Conservation (phyloP, 35 echinoderm and acorn worm genomes). For the Apostichopus parvimensis region DNA sequence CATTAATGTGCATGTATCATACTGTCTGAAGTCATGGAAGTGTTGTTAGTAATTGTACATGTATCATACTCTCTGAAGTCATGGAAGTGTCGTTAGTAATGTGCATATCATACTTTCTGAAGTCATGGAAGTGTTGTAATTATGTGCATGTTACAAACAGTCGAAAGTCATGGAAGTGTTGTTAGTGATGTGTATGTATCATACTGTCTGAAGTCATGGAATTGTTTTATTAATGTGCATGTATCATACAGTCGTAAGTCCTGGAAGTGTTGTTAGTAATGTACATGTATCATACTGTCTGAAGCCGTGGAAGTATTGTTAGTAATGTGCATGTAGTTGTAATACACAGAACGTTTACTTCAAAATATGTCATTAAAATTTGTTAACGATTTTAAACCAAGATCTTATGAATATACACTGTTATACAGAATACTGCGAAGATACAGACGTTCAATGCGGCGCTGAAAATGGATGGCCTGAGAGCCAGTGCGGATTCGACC, state of each 20-base stretch:
- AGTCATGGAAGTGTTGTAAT: too few relatives aligned
- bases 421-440: not conserved
- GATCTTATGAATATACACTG: not conserved
- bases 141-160: too few relatives aligned
- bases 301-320: not conserved
- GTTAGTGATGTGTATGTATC: too few relatives aligned
- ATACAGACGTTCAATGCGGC: not conserved
- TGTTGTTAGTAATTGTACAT: too few relatives aligned
- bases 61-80: too few relatives aligned
- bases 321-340: not conserved
- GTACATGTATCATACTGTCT: not conserved
- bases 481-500: constrained; percentile 4
- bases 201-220: too few relatives aligned
- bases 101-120: too few relatives aligned
- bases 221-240: too few relatives aligned
- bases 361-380: constrained; percentile 2
- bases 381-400: constrained; percentile 15
- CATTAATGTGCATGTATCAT: constrained; percentile 7
- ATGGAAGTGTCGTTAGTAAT: too few relatives aligned
- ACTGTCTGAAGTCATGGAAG: too few relatives aligned
- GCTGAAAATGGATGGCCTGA: not conserved
- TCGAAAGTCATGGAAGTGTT: too few relatives aligned
- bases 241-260: not conserved
- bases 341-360: constrained; percentile 14
- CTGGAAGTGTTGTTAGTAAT: constrained; percentile 7